phyloP scores from a whole-genome alignment of 2,888 invertebrate genomes.

The Leistus spinibarbis region DNA sequence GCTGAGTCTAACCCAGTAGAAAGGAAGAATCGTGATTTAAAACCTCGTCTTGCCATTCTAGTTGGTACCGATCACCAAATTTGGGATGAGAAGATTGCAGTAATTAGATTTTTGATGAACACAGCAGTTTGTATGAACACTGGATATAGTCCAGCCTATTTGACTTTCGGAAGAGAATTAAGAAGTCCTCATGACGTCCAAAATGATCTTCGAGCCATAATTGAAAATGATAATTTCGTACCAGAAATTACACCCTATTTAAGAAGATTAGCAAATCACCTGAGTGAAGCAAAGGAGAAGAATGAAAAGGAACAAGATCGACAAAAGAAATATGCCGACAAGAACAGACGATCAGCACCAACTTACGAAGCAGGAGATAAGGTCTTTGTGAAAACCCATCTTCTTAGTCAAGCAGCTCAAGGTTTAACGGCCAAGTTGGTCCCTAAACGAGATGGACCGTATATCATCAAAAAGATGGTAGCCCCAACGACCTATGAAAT shows the following conservation, averaged over 20 bases:
- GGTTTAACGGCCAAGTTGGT: constrained; percentile 43
- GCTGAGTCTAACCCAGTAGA: constrained; percentile 47
- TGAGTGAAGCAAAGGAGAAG: constrained; percentile 33
- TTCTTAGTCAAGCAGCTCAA: constrained; percentile 36
- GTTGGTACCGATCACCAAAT: constrained; percentile 31
- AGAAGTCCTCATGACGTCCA: not conserved
- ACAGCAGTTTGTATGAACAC: constrained; percentile 38
- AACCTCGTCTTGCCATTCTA: constrained; percentile 37
- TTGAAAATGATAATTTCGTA: constrained; percentile 30
- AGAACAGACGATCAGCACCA: constrained; percentile 21
- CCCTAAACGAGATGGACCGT: constrained; percentile 46
- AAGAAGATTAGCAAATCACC: not conserved
- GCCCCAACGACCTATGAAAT: not conserved
- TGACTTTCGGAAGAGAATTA: not conserved
- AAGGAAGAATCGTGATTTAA: constrained; percentile 42
- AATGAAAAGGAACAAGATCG: constrained; percentile 37
- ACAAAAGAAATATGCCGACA: constrained; percentile 40
- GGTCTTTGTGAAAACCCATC: constrained; percentile 39
- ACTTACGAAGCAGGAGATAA: constrained; percentile 35
- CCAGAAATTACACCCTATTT: constrained; percentile 22
- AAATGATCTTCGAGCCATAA: not conserved
- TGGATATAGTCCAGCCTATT: constrained; percentile 8
- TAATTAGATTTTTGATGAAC: constrained; percentile 35
- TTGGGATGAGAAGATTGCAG: constrained; percentile 41
- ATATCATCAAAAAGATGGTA: constrained; percentile 26